A percentile compares a stretch with the other conserved stretches of the same genome.
Evolutionary conservation across 2,113 vertebrate genomes (phyloP).

Genomic region (Saccopteryx bilineata): DNA sequence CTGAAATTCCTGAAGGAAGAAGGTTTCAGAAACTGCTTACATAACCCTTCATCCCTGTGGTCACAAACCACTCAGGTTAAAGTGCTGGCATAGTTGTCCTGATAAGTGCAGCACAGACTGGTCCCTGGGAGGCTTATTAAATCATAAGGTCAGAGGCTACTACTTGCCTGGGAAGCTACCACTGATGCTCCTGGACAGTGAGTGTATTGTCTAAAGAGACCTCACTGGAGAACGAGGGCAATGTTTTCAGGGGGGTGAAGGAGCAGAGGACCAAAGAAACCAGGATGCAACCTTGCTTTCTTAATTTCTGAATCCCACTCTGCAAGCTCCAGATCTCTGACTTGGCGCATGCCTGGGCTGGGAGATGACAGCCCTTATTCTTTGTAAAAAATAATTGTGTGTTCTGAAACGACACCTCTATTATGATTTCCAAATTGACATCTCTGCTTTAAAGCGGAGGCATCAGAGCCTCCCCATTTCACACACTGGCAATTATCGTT

Average conservation of each 20-base stretch:
- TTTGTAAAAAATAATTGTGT: constrained; percentile 73
- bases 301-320: constrained; percentile 64
- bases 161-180: constrained; percentile 72
- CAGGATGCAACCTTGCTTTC: background rate
- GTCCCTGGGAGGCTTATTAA: constrained; percentile 66
- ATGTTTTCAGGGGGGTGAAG: background rate
- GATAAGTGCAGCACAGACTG: background rate
- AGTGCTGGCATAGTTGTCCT: constrained; percentile 42
- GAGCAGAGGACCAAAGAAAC: constrained; percentile 51
- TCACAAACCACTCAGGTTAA: constrained; percentile 48
- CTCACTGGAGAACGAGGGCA: constrained; percentile 6
- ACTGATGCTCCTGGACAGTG: background rate
- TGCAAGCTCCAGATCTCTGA: constrained; percentile 59
- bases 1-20: constrained; percentile 59
- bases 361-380: constrained; percentile 78
- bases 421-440: constrained; percentile 81
- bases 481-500: constrained; percentile 73
- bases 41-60: background rate
- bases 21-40: constrained; percentile 59
- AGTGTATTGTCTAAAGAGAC: constrained; percentile 23
- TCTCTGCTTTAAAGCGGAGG: constrained; percentile 81
- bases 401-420: constrained; percentile 77
- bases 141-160: constrained; percentile 57
- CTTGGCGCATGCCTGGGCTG: constrained; percentile 65
- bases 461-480: constrained; percentile 80